phyloP scores from a whole-genome alignment of 2,113 vertebrate species.

The Siniperca knerii region DNA sequence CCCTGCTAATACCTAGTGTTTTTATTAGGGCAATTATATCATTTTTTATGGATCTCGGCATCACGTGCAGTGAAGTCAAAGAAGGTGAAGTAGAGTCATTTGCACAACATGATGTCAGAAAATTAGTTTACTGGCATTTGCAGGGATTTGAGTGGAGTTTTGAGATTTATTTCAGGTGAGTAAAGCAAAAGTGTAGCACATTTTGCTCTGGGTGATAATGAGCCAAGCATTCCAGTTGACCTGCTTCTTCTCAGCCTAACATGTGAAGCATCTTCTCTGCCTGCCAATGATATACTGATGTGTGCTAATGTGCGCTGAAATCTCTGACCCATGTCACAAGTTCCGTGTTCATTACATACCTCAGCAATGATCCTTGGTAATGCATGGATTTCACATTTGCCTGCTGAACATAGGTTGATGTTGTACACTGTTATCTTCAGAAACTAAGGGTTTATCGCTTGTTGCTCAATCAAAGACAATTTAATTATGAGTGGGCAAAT shows the following conservation, averaged over 20 bases:
- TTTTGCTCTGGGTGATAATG: slow-evolving; percentile 17
- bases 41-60: slow-evolving; percentile 49
- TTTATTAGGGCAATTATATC: slow-evolving; percentile 66
- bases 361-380: slow-evolving; percentile 12
- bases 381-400: neutral
- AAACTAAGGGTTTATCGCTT: slow-evolving; percentile 17
- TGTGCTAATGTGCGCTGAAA: slow-evolving; percentile 28
- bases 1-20: slow-evolving; percentile 42
- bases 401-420: slow-evolving; percentile 13
- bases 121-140: neutral
- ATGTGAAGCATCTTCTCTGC: slow-evolving; percentile 22
- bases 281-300: slow-evolving; percentile 20
- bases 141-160: neutral
- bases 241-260: slow-evolving; percentile 43
- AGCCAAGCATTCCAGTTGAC: slow-evolving; percentile 42
- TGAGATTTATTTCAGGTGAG: slow-evolving; percentile 35
- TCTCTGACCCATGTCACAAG: slow-evolving; percentile 56
- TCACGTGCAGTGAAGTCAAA: slow-evolving; percentile 11
- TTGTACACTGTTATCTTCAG: slow-evolving; percentile 25
- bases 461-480: slow-evolving; percentile 30
- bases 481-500: slow-evolving; percentile 25
- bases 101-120: slow-evolving; percentile 2
- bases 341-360: slow-evolving; percentile 35
- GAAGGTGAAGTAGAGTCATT: neutral
- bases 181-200: neutral